Evolutionary conservation across 2,113 vertebrate genomes (phyloP).

Genomic region (Cottus gobio): DNA sequence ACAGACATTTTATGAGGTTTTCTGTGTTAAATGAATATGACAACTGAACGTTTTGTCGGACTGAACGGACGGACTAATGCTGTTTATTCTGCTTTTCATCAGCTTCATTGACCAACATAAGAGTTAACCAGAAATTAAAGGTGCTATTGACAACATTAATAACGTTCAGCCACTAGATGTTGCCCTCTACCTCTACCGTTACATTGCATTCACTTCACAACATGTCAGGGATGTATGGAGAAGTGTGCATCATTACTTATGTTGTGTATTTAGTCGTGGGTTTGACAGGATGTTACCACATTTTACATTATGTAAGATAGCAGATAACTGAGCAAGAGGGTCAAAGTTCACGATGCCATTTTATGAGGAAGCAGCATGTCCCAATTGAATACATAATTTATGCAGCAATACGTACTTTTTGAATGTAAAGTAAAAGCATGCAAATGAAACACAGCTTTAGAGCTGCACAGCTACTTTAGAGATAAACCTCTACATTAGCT

Average conservation of each 20-base stretch:
- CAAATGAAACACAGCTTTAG: too few relatives aligned
- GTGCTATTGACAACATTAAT: neutral
- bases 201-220: neutral
- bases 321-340: neutral
- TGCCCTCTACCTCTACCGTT: neutral
- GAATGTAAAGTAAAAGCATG: too few relatives aligned
- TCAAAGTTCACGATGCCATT: neutral
- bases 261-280: neutral
- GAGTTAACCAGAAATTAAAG: neutral
- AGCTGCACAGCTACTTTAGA: too few relatives aligned
- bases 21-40: neutral
- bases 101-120: neutral
- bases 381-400: neutral
- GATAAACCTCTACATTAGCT: too few relatives aligned
- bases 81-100: neutral
- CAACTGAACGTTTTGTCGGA: neutral
- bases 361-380: neutral
- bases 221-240: neutral
- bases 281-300: neutral
- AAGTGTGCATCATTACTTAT: neutral
- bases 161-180: neutral
- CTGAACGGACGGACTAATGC: neutral
- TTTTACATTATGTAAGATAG: neutral
- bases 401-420: neutral
- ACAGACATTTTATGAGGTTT: too few relatives aligned